Base-by-base conservation (phyloP, 2,888 invertebrate species). In the Schizaphis graminum region DNA sequence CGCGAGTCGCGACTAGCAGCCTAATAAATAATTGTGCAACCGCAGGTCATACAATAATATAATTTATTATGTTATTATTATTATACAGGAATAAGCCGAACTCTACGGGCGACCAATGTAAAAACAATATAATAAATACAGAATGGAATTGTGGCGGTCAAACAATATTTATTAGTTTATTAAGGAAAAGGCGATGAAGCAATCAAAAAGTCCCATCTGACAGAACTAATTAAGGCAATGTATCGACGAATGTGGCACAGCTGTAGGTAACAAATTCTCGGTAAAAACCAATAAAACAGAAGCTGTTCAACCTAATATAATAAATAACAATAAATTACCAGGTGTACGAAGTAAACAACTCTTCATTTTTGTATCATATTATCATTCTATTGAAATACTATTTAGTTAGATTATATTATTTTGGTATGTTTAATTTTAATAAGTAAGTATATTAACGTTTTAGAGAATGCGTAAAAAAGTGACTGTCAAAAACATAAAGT, bases 151-250 rank as follows among this genome's bases (percentile, higher is more conserved):
- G 49, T n/a, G 11, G 3, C 57, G 35, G 41, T n/a, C 11, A 89
- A 88, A 89, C 92, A 16, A 89, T 47, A 86, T 89, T 93, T 84
- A 89, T 26, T 35, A n/a, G 47, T 89, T 93, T 84, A 89, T 26
- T 35, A n/a, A 56, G 41, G 8, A 84, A 89, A 84, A 93, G 89
- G 89, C 44, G 84, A 49, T 1, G 47, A 47, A 89, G 47, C 84
- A 89, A 93, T 93, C 93, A n/a, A 89, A 89, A 44, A 28, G 35
- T 57, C 56, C 84, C 13, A 89, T 89, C 93, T 57, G 26, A 47
- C 47, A 87, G 35, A 85, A 61, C 86, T 91, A 94, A 94, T 94
- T 94, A 90, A 91, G 61, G 61, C n/a, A 8, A 49, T 44, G 41
- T 28, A 26, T 85, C 49, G 57, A 44, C 11, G 4, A 26, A 26